phyloP scores from a whole-genome alignment of 2,888 invertebrate species.

The Ormyrus nitidulus region DNA sequence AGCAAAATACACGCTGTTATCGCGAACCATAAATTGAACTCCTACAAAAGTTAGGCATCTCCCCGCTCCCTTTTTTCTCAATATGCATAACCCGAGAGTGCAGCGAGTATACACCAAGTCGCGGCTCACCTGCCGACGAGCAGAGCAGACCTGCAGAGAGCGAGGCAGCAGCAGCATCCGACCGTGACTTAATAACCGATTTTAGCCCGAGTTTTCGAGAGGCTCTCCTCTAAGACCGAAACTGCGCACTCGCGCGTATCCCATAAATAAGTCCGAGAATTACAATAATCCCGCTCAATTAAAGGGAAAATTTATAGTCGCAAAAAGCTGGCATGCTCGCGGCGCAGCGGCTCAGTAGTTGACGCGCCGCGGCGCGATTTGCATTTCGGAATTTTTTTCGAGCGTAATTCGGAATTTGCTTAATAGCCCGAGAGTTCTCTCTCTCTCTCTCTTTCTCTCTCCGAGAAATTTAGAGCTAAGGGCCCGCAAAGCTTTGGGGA shows the following conservation, averaged over 20 bases:
- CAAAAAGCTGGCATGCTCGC: conserved; percentile 60
- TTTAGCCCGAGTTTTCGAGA: conserved; percentile 61
- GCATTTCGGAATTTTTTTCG: conserved; percentile 70
- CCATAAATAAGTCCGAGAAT: conserved; percentile 71
- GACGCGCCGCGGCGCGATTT: conserved; percentile 61
- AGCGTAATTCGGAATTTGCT: conserved; percentile 71
- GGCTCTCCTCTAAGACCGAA: conserved; percentile 35
- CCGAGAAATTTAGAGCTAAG: conserved; percentile 46
- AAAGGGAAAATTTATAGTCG: conserved; percentile 72
- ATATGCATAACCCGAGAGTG: conserved; percentile 59
- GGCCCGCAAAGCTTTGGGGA: conserved; percentile 26
- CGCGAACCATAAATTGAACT: conserved; percentile 34
- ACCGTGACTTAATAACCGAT: conserved; percentile 70
- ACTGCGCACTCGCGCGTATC: conserved; percentile 35
- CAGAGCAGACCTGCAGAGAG: conserved; percentile 54
- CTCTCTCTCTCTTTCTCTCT: background rate
- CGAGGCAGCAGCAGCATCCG: background rate
- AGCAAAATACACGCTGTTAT: conserved; percentile 31
- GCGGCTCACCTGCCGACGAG: conserved; percentile 63
- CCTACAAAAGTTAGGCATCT: conserved; percentile 20
- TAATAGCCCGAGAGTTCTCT: conserved; percentile 57
- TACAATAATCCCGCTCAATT: conserved; percentile 73
- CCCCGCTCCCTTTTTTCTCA: conserved; percentile 5
- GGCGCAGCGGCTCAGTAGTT: conserved; percentile 3
- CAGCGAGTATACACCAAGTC: conserved; percentile 12